Percentiles rank a stretch among this genome's conserved stretches.
Evolutionary conservation across 2,797 vertebrate species (phyloP).

Genomic region (Chiroxiphia lanceolata): DNA sequence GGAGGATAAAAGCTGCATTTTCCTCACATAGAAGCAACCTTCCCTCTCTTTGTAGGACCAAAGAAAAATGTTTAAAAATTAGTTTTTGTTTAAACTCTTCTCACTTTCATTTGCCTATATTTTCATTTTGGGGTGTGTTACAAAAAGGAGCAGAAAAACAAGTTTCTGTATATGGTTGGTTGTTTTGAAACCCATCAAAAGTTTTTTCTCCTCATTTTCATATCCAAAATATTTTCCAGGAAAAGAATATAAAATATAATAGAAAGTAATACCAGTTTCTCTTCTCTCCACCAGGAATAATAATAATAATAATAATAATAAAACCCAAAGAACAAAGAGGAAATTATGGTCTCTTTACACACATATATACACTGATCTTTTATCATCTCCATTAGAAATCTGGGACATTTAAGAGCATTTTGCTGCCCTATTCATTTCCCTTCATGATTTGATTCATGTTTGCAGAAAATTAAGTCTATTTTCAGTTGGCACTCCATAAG

Average conservation of each 20-base stretch:
- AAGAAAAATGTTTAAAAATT: background rate
- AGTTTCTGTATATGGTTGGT: background rate
- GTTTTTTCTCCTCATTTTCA: background rate
- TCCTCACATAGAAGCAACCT: background rate
- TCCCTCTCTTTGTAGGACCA: background rate
- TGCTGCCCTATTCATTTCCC: background rate
- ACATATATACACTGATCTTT: background rate
- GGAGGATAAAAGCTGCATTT: background rate
- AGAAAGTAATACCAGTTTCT: background rate
- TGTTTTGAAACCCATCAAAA: background rate
- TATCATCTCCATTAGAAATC: background rate
- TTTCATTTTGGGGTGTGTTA: background rate
- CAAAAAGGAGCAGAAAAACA: slow-evolving; percentile 17
- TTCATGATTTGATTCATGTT: background rate
- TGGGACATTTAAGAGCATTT: background rate
- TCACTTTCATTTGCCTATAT: background rate
- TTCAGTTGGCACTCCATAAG: background rate
- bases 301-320: no score
- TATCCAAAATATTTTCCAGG: background rate
- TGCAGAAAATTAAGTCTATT: background rate
- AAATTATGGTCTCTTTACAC: background rate
- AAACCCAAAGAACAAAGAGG: background rate
- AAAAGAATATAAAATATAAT: background rate
- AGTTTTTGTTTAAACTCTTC: background rate
- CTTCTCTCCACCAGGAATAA: background rate